Evolutionary conservation across 2,113 vertebrate genomes (phyloP).

Genomic region (Microtus oregoni): DNA sequence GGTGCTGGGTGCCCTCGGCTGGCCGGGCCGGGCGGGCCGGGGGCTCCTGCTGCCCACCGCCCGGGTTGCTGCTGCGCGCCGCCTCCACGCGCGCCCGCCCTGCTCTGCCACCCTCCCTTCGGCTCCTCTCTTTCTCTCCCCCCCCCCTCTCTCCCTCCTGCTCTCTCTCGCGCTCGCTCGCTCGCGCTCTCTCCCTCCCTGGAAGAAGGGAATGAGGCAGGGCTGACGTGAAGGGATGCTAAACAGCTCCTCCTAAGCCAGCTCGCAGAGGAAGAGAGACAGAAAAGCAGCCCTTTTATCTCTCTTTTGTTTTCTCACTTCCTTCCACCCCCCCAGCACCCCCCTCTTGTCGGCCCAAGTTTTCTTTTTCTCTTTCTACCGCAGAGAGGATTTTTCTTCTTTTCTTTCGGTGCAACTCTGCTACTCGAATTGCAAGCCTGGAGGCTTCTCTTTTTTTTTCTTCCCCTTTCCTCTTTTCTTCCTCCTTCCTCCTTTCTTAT

Average conservation of each 20-base stretch:
- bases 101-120: constrained; percentile 65
- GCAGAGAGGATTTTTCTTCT: constrained; percentile 71
- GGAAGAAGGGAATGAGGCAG: constrained; percentile 91
- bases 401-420: constrained; percentile 77
- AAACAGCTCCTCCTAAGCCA: constrained; percentile 88
- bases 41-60: constrained; percentile 71
- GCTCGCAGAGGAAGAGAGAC: constrained; percentile 80
- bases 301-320: constrained; percentile 89
- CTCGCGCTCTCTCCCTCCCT: constrained; percentile 79
- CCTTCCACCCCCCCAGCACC: constrained; percentile 75
- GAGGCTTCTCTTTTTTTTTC: neutral
- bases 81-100: constrained; percentile 70
- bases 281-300: constrained; percentile 83
- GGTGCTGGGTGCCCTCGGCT: constrained; percentile 56
- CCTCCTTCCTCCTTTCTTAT: constrained; percentile 81
- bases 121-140: constrained; percentile 67
- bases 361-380: constrained; percentile 80
- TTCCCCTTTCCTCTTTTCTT: constrained; percentile 72
- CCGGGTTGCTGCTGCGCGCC: constrained; percentile 68
- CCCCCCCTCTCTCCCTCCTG: neutral
- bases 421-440: constrained; percentile 74
- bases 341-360: constrained; percentile 79
- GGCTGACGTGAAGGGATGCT: constrained; percentile 90
- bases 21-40: constrained; percentile 54
- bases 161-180: neutral